Evolutionary conservation across 2,888 invertebrate species (phyloP).

Genomic region (Parapristionchus giblindavisi): DNA sequence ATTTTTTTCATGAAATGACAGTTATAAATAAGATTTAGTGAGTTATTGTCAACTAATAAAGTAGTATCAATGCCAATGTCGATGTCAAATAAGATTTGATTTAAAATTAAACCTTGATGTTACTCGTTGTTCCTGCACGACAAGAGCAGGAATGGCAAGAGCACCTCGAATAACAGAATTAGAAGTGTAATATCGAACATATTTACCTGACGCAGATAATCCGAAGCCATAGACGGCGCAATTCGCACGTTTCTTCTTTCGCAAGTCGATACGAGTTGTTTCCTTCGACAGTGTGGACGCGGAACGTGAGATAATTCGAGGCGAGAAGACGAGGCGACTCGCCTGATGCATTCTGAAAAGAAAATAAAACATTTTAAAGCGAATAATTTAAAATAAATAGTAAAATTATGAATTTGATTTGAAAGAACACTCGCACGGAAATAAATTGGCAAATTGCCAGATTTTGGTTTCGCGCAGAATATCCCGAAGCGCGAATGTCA

Average conservation of each 20-base stretch:
- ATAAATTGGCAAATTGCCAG: slow-evolving; percentile 5
- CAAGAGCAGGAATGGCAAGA: slow-evolving; percentile 55
- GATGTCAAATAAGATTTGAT: too few species aligned
- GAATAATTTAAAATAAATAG: too few species aligned
- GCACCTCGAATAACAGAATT: slow-evolving; percentile 45
- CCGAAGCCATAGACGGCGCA: slow-evolving; percentile 63
- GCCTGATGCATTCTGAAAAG: not conserved
- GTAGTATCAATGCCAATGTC: too few species aligned
- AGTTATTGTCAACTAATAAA: too few species aligned
- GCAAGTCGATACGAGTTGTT: slow-evolving; percentile 5
- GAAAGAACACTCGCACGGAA: slow-evolving; percentile 4
- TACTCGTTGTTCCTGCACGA: slow-evolving; percentile 36
- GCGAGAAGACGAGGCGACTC: not conserved
- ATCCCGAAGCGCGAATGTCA: not conserved
- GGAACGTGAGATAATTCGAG: not conserved
- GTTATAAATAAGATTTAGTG: too few species aligned
- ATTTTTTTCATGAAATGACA: not conserved
- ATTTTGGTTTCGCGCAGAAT: slow-evolving; percentile 7
- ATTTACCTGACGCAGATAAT: slow-evolving; percentile 48
- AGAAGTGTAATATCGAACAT: not conserved
- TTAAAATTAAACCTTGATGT: slow-evolving; percentile 12
- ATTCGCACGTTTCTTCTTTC: slow-evolving; percentile 47
- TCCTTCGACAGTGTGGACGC: slow-evolving; percentile 27
- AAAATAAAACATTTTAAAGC: too few species aligned
- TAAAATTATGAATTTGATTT: not conserved